phyloP scores from a whole-genome alignment of 2,113 vertebrate genomes.

The Hippolais icterina region DNA sequence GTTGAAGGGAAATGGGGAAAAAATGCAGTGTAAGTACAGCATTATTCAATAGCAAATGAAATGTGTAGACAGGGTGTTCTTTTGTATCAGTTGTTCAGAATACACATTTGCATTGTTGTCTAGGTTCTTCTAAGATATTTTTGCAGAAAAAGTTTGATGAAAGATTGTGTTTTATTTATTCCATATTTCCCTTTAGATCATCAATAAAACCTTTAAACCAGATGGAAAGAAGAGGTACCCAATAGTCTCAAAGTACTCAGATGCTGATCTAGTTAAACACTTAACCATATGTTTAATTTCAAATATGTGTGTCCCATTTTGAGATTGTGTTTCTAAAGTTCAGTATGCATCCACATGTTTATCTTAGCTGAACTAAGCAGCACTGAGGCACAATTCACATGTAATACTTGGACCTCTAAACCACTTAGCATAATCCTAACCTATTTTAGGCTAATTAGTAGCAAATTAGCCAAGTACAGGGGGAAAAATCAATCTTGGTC shows the following conservation, averaged over 20 bases:
- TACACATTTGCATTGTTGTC: background rate
- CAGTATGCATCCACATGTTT: background rate
- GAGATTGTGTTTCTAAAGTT: background rate
- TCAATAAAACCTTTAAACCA: conserved; percentile 6
- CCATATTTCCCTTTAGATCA: background rate
- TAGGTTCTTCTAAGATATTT: background rate
- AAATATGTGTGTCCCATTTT: background rate
- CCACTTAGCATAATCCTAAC: background rate
- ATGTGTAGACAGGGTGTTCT: background rate
- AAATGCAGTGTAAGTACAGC: conserved; percentile 10
- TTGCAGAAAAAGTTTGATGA: background rate
- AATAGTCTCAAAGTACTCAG: background rate
- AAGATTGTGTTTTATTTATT: background rate
- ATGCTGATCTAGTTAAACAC: background rate
- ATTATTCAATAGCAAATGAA: conserved; percentile 11
- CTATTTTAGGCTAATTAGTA: background rate
- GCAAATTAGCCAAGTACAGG: background rate
- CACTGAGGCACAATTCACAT: background rate
- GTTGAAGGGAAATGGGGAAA: conserved; percentile 42
- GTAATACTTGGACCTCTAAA: background rate
- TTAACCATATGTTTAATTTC: conserved; percentile 24
- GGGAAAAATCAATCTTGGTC: background rate
- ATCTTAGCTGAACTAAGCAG: background rate
- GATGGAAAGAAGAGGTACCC: background rate
- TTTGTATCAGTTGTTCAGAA: background rate